Conservation (phyloP, 2,888 invertebrate genomes). For the Caenorhabditis zanzibari region DNA sequence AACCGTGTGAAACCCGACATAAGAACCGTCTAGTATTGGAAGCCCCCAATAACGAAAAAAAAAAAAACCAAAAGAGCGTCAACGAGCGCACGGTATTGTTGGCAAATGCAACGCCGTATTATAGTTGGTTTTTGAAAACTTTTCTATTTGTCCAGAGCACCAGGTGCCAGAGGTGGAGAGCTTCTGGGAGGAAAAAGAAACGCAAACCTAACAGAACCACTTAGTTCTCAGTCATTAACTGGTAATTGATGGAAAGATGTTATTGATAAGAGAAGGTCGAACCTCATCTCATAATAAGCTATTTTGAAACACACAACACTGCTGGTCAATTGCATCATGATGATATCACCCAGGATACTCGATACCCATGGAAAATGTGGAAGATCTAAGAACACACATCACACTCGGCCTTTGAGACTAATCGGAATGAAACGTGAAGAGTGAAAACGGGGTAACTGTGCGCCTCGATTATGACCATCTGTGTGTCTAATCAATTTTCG, state of each 20-base stretch:
- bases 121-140: slow-evolving; percentile 50
- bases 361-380: slow-evolving; percentile 41
- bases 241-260: not conserved
- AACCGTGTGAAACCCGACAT: not conserved
- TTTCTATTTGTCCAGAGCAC: slow-evolving; percentile 51
- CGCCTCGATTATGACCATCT: slow-evolving; percentile 55
- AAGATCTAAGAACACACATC: slow-evolving; percentile 65
- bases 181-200: slow-evolving; percentile 14
- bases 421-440: slow-evolving; percentile 44
- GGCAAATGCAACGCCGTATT: slow-evolving; percentile 35
- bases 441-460: slow-evolving; percentile 35
- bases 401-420: not conserved
- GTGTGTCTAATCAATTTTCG: slow-evolving; percentile 59
- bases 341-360: slow-evolving; percentile 60
- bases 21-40: slow-evolving; percentile 14
- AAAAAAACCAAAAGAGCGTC: slow-evolving; percentile 30
- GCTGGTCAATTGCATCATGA: slow-evolving; percentile 60
- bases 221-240: not conserved
- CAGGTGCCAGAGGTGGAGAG: slow-evolving; percentile 43
- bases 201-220: slow-evolving; percentile 10
- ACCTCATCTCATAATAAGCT: not conserved
- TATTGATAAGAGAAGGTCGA: not conserved
- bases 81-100: slow-evolving; percentile 49
- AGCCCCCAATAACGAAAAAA: not conserved
- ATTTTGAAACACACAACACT: slow-evolving; percentile 25